Percentiles rank a stretch among this genome's conserved stretches.
These are phyloP conservation scores for Carpatolechia fugitivella DNA, from an alignment of 2,888 invertebrate genomes.

Conservation along the genomic window DNA sequence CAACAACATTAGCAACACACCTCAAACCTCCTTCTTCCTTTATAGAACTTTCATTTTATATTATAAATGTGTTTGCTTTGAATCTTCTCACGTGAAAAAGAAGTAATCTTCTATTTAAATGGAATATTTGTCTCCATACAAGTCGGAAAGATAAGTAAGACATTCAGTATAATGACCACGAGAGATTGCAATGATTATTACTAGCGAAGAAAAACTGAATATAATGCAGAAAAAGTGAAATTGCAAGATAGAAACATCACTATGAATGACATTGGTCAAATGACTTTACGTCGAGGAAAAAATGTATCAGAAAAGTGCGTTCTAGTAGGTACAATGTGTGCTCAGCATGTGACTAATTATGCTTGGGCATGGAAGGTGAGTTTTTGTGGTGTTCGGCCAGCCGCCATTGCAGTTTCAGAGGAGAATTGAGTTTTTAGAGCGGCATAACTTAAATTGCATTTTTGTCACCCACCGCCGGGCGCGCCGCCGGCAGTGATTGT, in stretches of 20 bases:
- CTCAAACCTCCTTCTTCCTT: slow-evolving; percentile 1
- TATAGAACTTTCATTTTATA: slow-evolving; percentile 5
- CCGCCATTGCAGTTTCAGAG: slow-evolving; percentile 50
- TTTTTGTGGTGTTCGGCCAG: slow-evolving; percentile 50
- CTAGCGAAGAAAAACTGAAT: slow-evolving; percentile 39
- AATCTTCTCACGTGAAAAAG: not conserved
- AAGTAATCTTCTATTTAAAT: slow-evolving; percentile 10
- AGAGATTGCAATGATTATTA: slow-evolving; percentile 31
- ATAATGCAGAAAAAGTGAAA: slow-evolving; percentile 46
- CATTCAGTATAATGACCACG: slow-evolving; percentile 38
- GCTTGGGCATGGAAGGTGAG: slow-evolving; percentile 52
- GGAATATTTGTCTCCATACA: slow-evolving; percentile 24
- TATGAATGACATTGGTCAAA: slow-evolving; percentile 49
- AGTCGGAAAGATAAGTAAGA: slow-evolving; percentile 42
- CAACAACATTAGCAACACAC: slow-evolving; percentile 4
- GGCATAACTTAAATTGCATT: slow-evolving; percentile 75
- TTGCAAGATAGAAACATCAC: slow-evolving; percentile 59
- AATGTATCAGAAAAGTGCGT: slow-evolving; percentile 36
- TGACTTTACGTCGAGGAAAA: slow-evolving; percentile 48
- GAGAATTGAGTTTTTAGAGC: slow-evolving; percentile 66
- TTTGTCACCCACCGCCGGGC: slow-evolving; percentile 64
- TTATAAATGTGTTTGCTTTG: not conserved
- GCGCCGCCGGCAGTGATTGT: slow-evolving; percentile 38
- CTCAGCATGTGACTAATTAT: slow-evolving; percentile 73
- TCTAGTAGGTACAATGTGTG: slow-evolving; percentile 20